Evolutionary conservation across 2,113 vertebrate genomes (phyloP), one percentile per base, ranked within the genome.

Genomic region (Passer montanus): DNA sequence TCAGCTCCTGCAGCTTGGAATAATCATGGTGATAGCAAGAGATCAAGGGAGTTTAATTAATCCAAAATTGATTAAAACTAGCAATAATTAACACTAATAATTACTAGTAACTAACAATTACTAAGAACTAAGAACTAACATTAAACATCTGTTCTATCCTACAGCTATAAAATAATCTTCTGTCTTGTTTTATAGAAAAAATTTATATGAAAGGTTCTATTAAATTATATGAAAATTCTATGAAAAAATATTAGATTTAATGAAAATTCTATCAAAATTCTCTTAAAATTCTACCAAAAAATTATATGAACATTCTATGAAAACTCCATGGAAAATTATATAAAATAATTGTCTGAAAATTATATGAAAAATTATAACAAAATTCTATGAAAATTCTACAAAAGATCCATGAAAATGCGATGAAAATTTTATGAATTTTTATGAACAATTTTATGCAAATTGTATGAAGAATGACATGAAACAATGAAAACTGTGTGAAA

Each of bases 401-500:
- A 15, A 50, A 50, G 49, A 50, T 50, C 49, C 14, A 19, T 17
- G 6, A 30, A 28, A 52, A 30, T 10, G 17, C 9, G 1, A 10
- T 10, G 5, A 13, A 46, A 47, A 17, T 10, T 11, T 41, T 41
- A 41, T 41, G 39, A 41, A 41, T 41, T 41, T 41, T 41, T 41
- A 41, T 41, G 39, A 41, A 41, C 39, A 41, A 41, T 41, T 41
- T 41, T 41, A 41, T 41, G 39, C 39, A 53, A 47, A 23, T 23
- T 22, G 21, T 3, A 27, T 4, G 7, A 22, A 46, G 59, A 75
- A 28, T 4, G 3, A 44, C 24, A 15, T 0, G 5, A 46, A 22
- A 43, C 0, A 0, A 13, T 1, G 11, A n/a, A 52, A 78, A 52
- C 2, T 1, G 11, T 6, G 8, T 6, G 47, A 4, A 10, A 18